Conservation (phyloP, 2,888 invertebrate species). For the Salticus scenicus region DNA sequence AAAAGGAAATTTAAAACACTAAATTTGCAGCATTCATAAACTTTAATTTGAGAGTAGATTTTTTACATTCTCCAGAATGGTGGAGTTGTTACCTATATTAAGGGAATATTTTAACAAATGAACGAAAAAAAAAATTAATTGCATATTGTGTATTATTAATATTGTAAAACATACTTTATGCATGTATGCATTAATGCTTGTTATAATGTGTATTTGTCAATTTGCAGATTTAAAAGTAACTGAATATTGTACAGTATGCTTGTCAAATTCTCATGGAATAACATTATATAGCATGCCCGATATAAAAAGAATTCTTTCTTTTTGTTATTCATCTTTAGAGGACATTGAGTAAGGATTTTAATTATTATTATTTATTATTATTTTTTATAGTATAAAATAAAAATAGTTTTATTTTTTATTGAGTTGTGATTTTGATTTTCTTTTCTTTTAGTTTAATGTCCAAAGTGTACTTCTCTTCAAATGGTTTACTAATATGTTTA, state of each 20-base stretch:
- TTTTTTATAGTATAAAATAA: background rate
- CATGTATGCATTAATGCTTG: too few species aligned
- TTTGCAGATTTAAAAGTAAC: constrained; percentile 80
- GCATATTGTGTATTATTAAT: too few species aligned
- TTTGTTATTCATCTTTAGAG: constrained; percentile 91
- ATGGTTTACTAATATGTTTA: constrained; percentile 93
- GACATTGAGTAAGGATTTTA: constrained; percentile 87
- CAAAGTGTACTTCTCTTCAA: constrained; percentile 91
- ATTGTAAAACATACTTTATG: too few species aligned
- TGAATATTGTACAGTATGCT: constrained; percentile 90
- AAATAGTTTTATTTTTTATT: background rate
- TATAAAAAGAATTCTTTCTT: constrained; percentile 87
- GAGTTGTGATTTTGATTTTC: background rate
- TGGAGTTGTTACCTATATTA: too few species aligned
- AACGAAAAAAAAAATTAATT: too few species aligned
- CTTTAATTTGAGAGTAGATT: too few species aligned
- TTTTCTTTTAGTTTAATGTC: constrained; percentile 79
- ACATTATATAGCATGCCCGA: constrained; percentile 91
- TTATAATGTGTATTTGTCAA: background rate
- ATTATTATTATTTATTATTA: too few species aligned
- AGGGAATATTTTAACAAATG: too few species aligned
- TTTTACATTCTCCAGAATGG: too few species aligned
- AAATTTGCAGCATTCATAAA: too few species aligned
- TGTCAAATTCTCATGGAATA: constrained; percentile 95
- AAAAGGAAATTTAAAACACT: too few species aligned